Evolutionary conservation across 2,113 vertebrate genomes (phyloP), one percentile per base, ranked within the genome.

Genomic region (Neomonachus schauinslandi): DNA sequence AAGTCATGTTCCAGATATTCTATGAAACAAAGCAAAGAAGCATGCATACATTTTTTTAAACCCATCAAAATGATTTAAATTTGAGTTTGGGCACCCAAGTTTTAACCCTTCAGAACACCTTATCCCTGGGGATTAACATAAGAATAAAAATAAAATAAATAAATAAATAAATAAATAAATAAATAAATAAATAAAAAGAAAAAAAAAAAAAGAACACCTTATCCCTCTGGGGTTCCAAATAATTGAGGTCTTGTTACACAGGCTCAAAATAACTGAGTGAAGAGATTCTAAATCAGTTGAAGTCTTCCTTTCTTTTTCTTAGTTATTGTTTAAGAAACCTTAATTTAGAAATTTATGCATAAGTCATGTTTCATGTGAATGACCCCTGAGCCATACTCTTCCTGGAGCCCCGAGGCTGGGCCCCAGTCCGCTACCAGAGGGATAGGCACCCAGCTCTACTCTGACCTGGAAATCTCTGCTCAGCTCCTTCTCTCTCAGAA

Each of bases 401-500:
- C 16, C 39, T 13, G 19, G 9, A 31, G 2, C 57, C 82, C 71
- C n/a, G 63, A 39, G 21, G 19, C 33, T 21, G 31, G 49, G 22
- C n/a, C 39, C 26, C 22, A 10, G 0, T 19, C 26, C 16, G 24
- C 24, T 51, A 15, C 36, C 22, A 42, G 15, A 42, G 39, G 59
- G 16, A 28, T 7, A 81, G 33, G 53, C 7, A 6, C 14, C 42
- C 59, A 33, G 1, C 33, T 87, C 80, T 59, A 14, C 71, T 91
- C 14, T 96, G 88, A 92, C 76, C 88, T 79, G 57, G 69, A 93
- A 92, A 81, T 83, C 49, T 96, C 82, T 80, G 28, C 74, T 5
- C 26, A 67, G n/a, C 28, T 92, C 74, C 53, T 59, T 59, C 63
- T 67, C n/a, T 65, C 74, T 86, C 33, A 53, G 59, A 95, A 80